Percentiles rank a stretch among this genome's conserved stretches.
Conservation (phyloP, 2,797 vertebrate species). For the Sylvilagus floridanus region DNA sequence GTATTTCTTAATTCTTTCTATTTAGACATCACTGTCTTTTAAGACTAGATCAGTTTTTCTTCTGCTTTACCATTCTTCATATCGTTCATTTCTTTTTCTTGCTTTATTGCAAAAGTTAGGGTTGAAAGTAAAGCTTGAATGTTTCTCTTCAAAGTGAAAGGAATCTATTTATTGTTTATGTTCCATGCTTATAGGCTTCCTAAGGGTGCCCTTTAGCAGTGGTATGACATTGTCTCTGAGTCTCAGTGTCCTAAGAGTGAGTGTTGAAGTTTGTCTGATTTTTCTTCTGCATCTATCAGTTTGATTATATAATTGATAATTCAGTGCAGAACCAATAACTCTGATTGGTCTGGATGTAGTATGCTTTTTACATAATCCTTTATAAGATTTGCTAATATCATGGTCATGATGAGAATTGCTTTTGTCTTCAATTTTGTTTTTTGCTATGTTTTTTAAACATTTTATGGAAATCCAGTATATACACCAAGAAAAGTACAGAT, state of each 20-base stretch:
- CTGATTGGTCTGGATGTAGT: neutral
- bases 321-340: neutral
- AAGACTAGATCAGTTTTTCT: neutral
- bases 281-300: neutral
- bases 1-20: neutral
- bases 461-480: too few relatives aligned
- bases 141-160: neutral
- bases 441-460: too few relatives aligned
- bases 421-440: neutral
- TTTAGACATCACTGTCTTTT: neutral
- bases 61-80: neutral
- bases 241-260: neutral
- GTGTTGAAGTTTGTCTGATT: neutral
- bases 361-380: neutral
- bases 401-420: neutral
- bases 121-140: neutral
- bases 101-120: neutral
- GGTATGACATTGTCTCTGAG: neutral
- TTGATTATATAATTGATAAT: neutral
- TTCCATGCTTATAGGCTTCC: neutral
- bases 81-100: neutral
- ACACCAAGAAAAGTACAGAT: too few relatives aligned
- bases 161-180: neutral
- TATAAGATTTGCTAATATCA: neutral
- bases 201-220: neutral